Evolutionary conservation across 2,888 invertebrate genomes (phyloP).

Genomic region (Nemotelus nigrinus): DNA sequence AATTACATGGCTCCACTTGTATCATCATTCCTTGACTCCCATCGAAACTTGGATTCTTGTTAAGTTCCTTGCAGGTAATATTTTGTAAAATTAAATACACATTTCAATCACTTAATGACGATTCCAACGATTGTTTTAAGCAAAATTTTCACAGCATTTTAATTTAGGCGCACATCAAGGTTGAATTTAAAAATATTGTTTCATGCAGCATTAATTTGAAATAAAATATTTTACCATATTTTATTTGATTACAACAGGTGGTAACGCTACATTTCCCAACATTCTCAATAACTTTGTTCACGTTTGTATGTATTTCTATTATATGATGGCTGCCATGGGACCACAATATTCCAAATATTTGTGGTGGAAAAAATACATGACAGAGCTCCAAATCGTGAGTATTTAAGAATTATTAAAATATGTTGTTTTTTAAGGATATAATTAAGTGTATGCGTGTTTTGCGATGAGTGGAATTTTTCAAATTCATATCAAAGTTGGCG

Average conservation of each 20-base stretch:
- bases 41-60: conserved; percentile 92
- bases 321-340: conserved; percentile 88
- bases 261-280: conserved; percentile 65
- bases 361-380: conserved; percentile 95
- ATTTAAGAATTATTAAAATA: background rate
- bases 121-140: too few species aligned
- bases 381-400: conserved; percentile 89
- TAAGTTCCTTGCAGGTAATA: conserved; percentile 79
- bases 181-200: background rate
- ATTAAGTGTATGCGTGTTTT: too few species aligned
- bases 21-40: conserved; percentile 95
- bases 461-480: too few species aligned
- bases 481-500: too few species aligned
- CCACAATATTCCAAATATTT: conserved; percentile 87
- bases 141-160: too few species aligned
- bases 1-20: conserved; percentile 89
- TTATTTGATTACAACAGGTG: conserved; percentile 66
- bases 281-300: conserved; percentile 94
- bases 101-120: too few species aligned
- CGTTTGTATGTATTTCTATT: conserved; percentile 94
- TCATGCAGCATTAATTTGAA: conserved; percentile 47
- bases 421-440: too few species aligned
- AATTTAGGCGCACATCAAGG: too few species aligned
- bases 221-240: conserved; percentile 16
- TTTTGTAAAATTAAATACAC: background rate